These are phyloP conservation scores for Tipula helvola DNA, from an alignment of 2,888 invertebrate species.

Conservation along the genomic window DNA sequence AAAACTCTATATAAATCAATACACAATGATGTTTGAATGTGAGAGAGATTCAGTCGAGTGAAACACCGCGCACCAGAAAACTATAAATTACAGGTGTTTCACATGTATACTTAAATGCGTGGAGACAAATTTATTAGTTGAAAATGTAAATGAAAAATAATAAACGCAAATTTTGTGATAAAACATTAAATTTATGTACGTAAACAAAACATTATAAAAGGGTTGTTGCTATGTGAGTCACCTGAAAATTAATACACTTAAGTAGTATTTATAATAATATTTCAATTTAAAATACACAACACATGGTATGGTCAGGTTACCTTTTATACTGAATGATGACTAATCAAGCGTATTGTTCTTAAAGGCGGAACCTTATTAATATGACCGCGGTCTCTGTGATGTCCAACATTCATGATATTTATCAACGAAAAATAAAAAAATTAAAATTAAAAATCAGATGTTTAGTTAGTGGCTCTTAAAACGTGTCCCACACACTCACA, in stretches of 20 bases:
- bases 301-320: neutral
- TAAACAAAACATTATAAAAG: neutral
- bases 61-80: neutral
- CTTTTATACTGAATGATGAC: neutral
- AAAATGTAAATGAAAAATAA: neutral
- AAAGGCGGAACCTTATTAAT: neutral
- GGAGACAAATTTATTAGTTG: neutral
- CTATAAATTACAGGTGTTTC: slow-evolving; percentile 4
- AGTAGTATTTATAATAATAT: neutral
- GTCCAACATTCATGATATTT: neutral
- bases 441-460: neutral
- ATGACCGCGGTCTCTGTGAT: neutral
- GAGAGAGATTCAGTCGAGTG: neutral
- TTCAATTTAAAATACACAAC: neutral
- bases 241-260: neutral
- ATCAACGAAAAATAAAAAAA: neutral
- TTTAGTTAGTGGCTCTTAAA: neutral
- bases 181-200: neutral
- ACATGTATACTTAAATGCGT: neutral
- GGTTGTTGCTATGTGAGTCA: neutral
- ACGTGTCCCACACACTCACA: neutral
- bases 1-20: neutral
- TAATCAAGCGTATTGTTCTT: neutral
- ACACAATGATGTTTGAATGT: neutral
- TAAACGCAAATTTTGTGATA: neutral